phyloP scores from a whole-genome alignment of 37 sponge, comb jelly and placozoan genomes.

The Cladorhizidae sp. region DNA sequence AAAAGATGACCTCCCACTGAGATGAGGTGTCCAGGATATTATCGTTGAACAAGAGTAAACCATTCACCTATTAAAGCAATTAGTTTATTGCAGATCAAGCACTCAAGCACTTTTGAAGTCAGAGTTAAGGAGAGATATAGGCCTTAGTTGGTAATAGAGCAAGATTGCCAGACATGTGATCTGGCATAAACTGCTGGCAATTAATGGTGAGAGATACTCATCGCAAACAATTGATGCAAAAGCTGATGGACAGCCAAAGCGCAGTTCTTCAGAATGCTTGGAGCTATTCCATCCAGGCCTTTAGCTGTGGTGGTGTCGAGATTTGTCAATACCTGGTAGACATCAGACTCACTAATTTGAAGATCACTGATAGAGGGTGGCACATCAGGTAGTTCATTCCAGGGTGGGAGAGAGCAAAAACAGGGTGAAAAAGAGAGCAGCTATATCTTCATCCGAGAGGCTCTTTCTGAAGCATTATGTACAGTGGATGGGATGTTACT shows the following conservation, averaged over 20 bases:
- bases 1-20: neutral
- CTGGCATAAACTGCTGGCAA: conserved; percentile 28
- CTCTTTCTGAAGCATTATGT: neutral
- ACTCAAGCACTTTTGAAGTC: conserved; percentile 28
- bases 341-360: neutral
- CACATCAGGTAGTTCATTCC: too few relatives aligned
- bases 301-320: neutral
- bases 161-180: conserved; percentile 15
- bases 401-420: neutral
- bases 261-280: neutral
- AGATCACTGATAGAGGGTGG: neutral
- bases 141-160: conserved; percentile 13
- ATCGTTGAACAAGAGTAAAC: neutral
- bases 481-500: neutral
- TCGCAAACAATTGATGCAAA: neutral
- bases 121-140: conserved; percentile 38
- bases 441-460: neutral
- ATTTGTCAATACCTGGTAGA: neutral
- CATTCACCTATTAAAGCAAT: too few relatives aligned
- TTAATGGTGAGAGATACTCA: neutral
- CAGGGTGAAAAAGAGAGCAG: neutral
- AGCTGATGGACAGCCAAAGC: neutral
- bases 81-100: too few relatives aligned
- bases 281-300: neutral
- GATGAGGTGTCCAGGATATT: neutral